Evolutionary conservation across 2,797 vertebrate species (phyloP), one percentile per base, ranked within the genome.

Genomic region (Trematomus bernacchii): DNA sequence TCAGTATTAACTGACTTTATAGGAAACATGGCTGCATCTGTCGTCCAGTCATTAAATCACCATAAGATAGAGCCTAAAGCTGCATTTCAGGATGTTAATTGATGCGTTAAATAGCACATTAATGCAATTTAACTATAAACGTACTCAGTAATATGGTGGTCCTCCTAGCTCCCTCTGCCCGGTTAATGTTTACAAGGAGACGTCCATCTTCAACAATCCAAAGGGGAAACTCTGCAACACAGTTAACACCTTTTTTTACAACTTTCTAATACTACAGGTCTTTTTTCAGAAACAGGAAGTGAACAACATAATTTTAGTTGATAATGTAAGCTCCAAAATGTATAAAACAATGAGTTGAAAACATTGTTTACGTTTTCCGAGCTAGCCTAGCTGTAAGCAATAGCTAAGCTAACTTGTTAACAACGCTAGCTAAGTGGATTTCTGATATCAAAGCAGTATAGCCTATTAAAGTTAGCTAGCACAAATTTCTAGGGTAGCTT

Each of bases 71-170:
- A 37, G 33, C 33, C 33, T 48, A 1, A 40, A 27, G 21, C 33
- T 66, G 15, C 1, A 13, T 58, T 48, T 42, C 6, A 52, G 10
- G 2, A 53, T 6, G 42, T 4, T 51, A 37, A 37, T 37, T 37
- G 1, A 21, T 51, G 19, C 12, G 23, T 37, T 19, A 30, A 37
- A 14, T 37, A 10, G 4, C 19, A 37, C 33, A 9, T 37, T 37
- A 37, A 37, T 2, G 33, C 15, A 11, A 33, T 1, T n/a, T 53
- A 18, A 11, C 46, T 21, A 53, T 18, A 23, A 23, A 71, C 75
- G 75, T 33, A 73, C 59, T 59, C 60, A 52, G 50, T 66, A 8
- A 43, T 30, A 62, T 51, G 21, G 4, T 21, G 18, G 14, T 59
- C 19, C 27, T 33, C 40, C 10, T 12, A 23, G 19, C 2, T 54